Evolutionary conservation across 2,113 vertebrate species (phyloP), one percentile per base, ranked within the genome.

Genomic region (Theropithecus gelada): DNA sequence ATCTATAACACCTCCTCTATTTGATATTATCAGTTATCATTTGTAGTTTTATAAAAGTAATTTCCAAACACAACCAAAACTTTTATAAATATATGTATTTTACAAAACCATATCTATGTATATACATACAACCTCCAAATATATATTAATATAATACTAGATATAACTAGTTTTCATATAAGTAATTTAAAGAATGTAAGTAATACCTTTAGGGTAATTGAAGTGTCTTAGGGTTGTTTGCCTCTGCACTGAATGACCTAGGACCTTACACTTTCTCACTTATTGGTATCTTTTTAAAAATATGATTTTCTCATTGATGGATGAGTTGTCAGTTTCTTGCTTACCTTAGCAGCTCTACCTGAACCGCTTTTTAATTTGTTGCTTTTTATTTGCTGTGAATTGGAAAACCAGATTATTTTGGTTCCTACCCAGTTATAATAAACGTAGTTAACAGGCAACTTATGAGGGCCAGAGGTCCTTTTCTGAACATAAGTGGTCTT

Each of bases 401-500:
- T 96, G 59, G 88, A 70, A 83, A 94, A 78, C 40, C 50, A 66
- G 45, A 50, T 88, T 83, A 17, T n/a, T 78, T 92, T 88, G 55
- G 30, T 64, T 88, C 82, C 11, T 78, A 87, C n/a, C 84, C 48
- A 61, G 8, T 81, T 81, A 23, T 92, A 43, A 81, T 43, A 40
- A 48, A n/a, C 43, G 66, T 76, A 82, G 66, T 92, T 76, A 70
- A 79, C 73, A 18, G 38, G 68, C 32, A 75, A 48, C 14, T 89
- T 89, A 68, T 8, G n/a, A 81, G 35, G 27, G 48, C 59, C 64
- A 66, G 38, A 57, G 75, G 30, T 75, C 55, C 17, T 8, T 72
- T 90, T 25, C n/a, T 81, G 38, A 81, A 86, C 73, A 38, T 40
- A 61, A 90, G 27, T 57, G 7, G 12, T 50, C 88, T 81, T 92